Base-by-base conservation (phyloP, 2,797 vertebrate species). In the Falco cherrug region DNA sequence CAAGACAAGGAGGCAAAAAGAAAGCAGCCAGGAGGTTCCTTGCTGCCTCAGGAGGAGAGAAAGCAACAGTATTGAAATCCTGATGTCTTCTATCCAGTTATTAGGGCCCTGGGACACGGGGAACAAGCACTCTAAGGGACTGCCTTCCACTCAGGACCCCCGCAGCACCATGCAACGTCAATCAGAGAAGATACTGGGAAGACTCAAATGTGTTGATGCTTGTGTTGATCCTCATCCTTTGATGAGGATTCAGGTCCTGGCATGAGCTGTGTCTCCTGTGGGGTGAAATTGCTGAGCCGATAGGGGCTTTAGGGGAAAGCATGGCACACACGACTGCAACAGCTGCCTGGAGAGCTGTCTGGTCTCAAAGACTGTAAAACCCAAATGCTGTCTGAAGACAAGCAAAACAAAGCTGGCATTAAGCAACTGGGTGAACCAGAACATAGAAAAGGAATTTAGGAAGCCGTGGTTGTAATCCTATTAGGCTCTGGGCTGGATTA, bases 401-500 rank as follows among this genome's bases (percentile, higher is more conserved):
- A 89, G 64, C 35, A 74, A 85, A 94, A 93, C 57, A 85, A 92
- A 92, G 64, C 68, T 60, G 76, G 19, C 0, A 0, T 95, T 95
- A 81, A 96, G 79, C 63, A 96, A 90, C 31, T 29, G 76, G 51
- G 87, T 89, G 95, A 95, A 89, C 65, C 54, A 79, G 71, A 91
- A 84, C 75, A 79, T 9, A 79, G 80, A 84, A 94, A 93, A 90
- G 60, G 84, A 93, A 93, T 90, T 95, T 77, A 87, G 75, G 85
- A 92, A 94, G 53, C 83, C 0, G 2, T 82, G 33, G n/a, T 85
- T 1, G 0, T 93, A 94, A 96, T 95, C 88, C 53, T 92, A 69
- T 95, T 94, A 95, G 80, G 37, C 69, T 94, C 33, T 84, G 83
- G 78, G 31, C 59, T 69, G 63, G 81, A 93, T 95, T 95, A 94